phyloP scores from a whole-genome alignment of 2,888 invertebrate genomes.

The Nasonia oneida region DNA sequence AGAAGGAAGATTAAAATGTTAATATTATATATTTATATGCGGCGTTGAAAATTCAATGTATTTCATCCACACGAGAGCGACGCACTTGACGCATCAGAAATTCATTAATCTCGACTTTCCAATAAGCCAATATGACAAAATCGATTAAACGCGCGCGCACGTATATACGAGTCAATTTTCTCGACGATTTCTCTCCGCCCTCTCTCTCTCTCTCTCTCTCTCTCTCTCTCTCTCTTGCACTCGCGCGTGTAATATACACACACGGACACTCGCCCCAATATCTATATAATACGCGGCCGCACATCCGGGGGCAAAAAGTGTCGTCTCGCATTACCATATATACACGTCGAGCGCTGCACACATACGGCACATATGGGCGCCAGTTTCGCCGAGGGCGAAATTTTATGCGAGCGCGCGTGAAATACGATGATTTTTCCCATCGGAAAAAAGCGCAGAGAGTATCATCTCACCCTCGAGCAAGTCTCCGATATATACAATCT shows the following conservation, averaged over 20 bases:
- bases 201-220: not conserved
- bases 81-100: not conserved
- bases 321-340: slow-evolving; percentile 56
- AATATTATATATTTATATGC: not conserved
- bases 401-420: slow-evolving; percentile 59
- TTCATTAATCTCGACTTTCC: not conserved
- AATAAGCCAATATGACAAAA: not conserved
- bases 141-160: not conserved
- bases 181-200: not conserved
- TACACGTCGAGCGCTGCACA: not conserved
- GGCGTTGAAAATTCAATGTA: too few species aligned
- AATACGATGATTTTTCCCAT: slow-evolving; percentile 72
- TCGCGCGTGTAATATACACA: not conserved
- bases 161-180: not conserved
- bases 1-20: slow-evolving; percentile 63
- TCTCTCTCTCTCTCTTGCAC: not conserved
- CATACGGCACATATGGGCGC: slow-evolving; percentile 63
- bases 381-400: slow-evolving; percentile 47
- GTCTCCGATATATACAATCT: slow-evolving; percentile 66
- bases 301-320: slow-evolving; percentile 23
- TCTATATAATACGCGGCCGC: too few species aligned
- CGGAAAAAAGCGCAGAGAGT: slow-evolving; percentile 62
- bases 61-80: too few species aligned
- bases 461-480: slow-evolving; percentile 66
- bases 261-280: not conserved